Conservation (phyloP, 2,888 invertebrate species). For the Cryptops parisi region DNA sequence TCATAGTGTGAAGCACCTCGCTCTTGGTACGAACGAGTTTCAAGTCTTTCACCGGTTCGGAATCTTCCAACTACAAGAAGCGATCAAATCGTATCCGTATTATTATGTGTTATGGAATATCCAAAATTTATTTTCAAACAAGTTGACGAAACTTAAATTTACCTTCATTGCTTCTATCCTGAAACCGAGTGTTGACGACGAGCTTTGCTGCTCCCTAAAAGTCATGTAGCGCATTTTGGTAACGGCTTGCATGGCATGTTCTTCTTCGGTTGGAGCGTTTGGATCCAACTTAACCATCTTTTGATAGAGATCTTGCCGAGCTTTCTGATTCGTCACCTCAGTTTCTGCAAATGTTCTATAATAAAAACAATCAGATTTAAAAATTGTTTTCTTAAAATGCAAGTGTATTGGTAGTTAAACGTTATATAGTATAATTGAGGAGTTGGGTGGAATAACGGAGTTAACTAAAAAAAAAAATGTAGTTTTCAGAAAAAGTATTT, state of each 20-base stretch:
- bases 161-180: conserved; percentile 88
- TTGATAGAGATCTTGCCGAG: conserved; percentile 75
- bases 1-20: conserved; percentile 57
- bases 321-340: conserved; percentile 76
- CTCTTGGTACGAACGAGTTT: conserved; percentile 67
- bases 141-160: no score
- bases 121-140: not conserved
- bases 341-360: conserved; percentile 73
- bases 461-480: no score
- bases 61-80: conserved; percentile 47
- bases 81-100: no score
- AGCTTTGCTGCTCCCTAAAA: conserved; percentile 84
- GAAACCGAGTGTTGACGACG: conserved; percentile 83
- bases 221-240: conserved; percentile 96
- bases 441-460: no score
- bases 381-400: not conserved
- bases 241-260: conserved; percentile 64
- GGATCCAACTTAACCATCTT: conserved; percentile 92
- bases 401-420: no score
- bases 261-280: conserved; percentile 66
- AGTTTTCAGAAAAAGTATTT: no score
- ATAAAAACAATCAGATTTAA: conserved; percentile 11
- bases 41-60: conserved; percentile 68
- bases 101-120: not conserved
- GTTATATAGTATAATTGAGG: no score